These are phyloP conservation scores for Antrozous pallidus DNA, from an alignment of 2,797 vertebrate genomes.

Conservation along the genomic window DNA sequence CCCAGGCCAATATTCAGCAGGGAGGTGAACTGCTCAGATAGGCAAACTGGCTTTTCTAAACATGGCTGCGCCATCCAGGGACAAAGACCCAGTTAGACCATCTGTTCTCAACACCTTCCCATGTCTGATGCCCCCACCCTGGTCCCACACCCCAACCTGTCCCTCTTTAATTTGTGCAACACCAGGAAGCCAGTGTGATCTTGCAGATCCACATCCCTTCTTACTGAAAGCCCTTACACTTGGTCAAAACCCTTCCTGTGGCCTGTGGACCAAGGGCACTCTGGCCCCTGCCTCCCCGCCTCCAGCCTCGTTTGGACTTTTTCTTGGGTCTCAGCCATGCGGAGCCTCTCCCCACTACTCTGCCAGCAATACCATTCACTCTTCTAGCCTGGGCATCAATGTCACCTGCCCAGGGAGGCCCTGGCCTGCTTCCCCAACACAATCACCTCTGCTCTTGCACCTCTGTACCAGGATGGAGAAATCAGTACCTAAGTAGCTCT, in stretches of 20 bases:
- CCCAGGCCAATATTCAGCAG: not conserved
- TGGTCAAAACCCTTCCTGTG: not conserved
- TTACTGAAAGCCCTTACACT: not conserved
- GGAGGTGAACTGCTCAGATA: not conserved
- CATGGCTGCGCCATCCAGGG: not conserved
- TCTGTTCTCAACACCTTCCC: not conserved
- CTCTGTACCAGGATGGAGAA: not conserved
- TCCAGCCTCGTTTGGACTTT: no score
- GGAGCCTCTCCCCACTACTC: not conserved
- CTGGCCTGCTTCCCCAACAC: not conserved
- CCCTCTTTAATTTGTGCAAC: not conserved
- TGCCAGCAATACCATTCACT: no score
- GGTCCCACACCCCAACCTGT: not conserved
- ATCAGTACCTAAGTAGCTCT: not conserved
- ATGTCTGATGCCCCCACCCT: rapidly evolving
- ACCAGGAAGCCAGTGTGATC: not conserved
- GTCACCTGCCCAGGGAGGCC: not conserved
- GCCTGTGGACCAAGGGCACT: rapidly evolving
- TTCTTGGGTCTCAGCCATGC: not conserved
- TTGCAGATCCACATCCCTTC: not conserved
- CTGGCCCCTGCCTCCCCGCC: no score
- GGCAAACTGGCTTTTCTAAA: not conserved
- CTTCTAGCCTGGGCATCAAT: not conserved
- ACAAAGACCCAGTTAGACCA: not conserved
- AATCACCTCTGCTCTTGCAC: not conserved